These are phyloP conservation scores for Drosophila azteca DNA, from an alignment of 1,140 invertebrate genomes.

Conservation along the genomic window DNA sequence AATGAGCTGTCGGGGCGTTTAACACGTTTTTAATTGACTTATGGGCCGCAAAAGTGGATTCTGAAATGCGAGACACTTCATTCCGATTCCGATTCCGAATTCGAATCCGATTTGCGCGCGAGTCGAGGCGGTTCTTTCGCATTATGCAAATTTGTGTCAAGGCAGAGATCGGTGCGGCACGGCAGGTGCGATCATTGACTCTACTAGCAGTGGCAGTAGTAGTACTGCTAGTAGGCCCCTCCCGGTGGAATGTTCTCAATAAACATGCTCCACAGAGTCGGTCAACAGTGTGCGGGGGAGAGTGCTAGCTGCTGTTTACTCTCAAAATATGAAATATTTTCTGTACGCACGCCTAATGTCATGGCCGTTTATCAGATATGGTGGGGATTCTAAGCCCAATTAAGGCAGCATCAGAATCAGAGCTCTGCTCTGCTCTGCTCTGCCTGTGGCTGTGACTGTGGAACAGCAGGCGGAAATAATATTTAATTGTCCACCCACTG, in stretches of 20 bases:
- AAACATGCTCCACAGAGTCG: slow-evolving; percentile 1
- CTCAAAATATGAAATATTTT: slow-evolving; percentile 11
- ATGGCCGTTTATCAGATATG: slow-evolving; percentile 45
- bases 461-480: slow-evolving; percentile 70
- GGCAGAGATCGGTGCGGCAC: slow-evolving; percentile 8
- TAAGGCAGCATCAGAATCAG: slow-evolving; percentile 34
- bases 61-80: slow-evolving; percentile 25
- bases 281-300: no score
- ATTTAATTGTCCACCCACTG: slow-evolving; percentile 81
- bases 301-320: slow-evolving; percentile 2
- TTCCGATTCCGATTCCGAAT: slow-evolving; percentile 1
- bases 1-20: slow-evolving; percentile 23
- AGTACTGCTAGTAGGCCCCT: not conserved
- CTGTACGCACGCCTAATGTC: slow-evolving; percentile 48
- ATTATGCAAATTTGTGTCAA: slow-evolving; percentile 71
- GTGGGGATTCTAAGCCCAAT: slow-evolving; percentile 37
- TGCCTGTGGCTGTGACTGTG: no score
- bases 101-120: no score
- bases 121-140: slow-evolving; percentile 17
- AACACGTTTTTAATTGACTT: slow-evolving; percentile 60
- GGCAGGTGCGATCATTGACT: slow-evolving; percentile 58
- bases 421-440: not conserved
- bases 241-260: slow-evolving; percentile 29
- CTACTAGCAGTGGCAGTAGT: not conserved
- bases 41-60: slow-evolving; percentile 38